Evolutionary conservation across 2,797 vertebrate species (phyloP).

Genomic region (Macropodus opercularis): DNA sequence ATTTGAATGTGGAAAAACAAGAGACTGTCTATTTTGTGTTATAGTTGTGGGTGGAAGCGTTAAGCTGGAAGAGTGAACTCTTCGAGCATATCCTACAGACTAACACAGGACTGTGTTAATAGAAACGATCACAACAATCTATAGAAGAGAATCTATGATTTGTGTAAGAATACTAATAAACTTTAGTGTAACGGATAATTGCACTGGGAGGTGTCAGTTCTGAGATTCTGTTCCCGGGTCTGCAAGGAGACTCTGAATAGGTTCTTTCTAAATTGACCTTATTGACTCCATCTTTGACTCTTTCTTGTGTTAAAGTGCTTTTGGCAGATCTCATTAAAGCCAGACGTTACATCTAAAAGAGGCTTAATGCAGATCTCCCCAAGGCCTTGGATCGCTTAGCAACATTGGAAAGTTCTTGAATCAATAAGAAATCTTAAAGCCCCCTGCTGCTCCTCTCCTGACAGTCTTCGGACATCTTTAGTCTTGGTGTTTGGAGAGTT

Average conservation of each 20-base stretch:
- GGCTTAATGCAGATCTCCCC: conserved; percentile 55
- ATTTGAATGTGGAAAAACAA: not conserved
- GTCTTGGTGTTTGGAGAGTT: conserved; percentile 7
- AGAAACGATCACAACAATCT: too few relatives aligned
- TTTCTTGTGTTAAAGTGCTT: conserved; percentile 67
- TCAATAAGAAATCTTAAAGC: conserved; percentile 65
- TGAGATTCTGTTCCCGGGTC: conserved; percentile 32
- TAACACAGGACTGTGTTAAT: not conserved
- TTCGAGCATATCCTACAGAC: not conserved
- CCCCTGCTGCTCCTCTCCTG: conserved; percentile 24
- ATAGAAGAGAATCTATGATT: conserved; percentile 10
- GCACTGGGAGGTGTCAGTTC: conserved; percentile 19
- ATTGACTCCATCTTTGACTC: conserved; percentile 65
- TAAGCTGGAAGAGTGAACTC: not conserved
- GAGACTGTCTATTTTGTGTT: not conserved
- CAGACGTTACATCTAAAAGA: conserved; percentile 58
- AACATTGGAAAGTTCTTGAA: conserved; percentile 58
- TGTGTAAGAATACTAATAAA: conserved; percentile 18
- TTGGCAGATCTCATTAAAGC: conserved; percentile 75
- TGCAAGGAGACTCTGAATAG: conserved; percentile 47
- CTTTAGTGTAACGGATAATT: conserved; percentile 38
- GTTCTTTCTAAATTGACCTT: conserved; percentile 59
- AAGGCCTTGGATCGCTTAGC: conserved; percentile 55
- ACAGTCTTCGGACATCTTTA: conserved; percentile 23
- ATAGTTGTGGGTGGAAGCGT: not conserved